Base-by-base conservation (phyloP, 2,113 vertebrate genomes). In the Smithornis capensis region DNA sequence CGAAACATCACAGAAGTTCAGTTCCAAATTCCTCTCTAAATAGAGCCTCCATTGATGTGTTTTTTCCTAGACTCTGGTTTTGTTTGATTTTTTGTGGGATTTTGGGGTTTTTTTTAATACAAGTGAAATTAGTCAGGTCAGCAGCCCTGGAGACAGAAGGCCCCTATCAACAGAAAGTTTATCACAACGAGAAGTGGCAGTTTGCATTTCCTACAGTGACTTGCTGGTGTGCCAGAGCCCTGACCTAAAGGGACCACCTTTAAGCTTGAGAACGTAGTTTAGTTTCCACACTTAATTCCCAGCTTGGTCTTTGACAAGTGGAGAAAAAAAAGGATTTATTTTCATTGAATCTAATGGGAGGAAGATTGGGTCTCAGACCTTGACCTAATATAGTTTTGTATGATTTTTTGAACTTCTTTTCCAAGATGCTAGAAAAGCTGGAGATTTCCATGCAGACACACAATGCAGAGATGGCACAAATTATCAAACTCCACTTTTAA, bases 21-120 rank as follows among this genome's bases (percentile, higher is more conserved):
- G 77, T 87, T 87, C 92, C 70, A 89, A 96, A 95, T 79, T 90
- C 55, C 67, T 96, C 94, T 96, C 95, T 97, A 97, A 96, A 92
- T 93, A 92, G 92, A 81, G 35, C 62, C 86, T 96, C 73, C 95
- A 83, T 60, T 92, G 92, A 92, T 96, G 91, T 75, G 63, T 25
- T 70, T 92, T 91, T 96, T 96, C 91, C 92, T 87, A 93, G 75
- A 5, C 65, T 90, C 74, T 85, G 83, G 49, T 88, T 97, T 97
- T 97, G 86, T 94, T 95, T 97, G 96, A 93, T 69, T 91, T 94
- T 76, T 81, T 59, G n/a, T 13, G 53, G 47, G 62, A 28, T 70
- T 67, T 86, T 83, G 21, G 19, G 81, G 21, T 7, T 88, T 93
- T 89, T 82, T 76, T 10, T 1, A 90, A 84, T 81, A 71, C 13